Base-by-base conservation (phyloP, 2,888 invertebrate genomes). In the Belgica antarctica region DNA sequence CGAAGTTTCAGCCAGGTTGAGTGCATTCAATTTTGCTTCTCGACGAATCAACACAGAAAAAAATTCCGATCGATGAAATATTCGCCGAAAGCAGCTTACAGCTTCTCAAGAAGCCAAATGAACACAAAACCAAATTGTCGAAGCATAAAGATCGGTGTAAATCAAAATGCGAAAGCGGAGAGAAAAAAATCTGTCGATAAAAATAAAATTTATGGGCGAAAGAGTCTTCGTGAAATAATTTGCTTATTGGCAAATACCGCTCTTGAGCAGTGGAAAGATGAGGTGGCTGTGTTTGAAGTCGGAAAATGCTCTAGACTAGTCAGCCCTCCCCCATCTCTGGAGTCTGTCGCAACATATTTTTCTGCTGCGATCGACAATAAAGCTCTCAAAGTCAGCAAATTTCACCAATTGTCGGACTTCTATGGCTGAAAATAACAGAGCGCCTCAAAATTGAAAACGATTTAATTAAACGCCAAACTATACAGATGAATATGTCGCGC, bases 221-320 rank as follows among this genome's bases (percentile, higher is more conserved):
- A 12, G 15, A 41, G 4, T 41, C 15, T 41, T 41, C 15, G 3
- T 41, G 41, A 41, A 41, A 41, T 41, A 4, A 41, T 41, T 41
- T 41, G 41, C 41, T 41, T 41, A 41, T 41, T 41, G 41, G 41
- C 41, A 41, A 41, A 41, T 41, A 41, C 15, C n/a, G n/a, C 41
- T 41, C 15, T 41, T 31, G 12, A 41, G 15, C 41, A 41, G n/a
- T n/a, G 41, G 7, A 41, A 12, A n/a, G 41, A 12, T 41, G 41
- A 41, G 15, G 41, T 31, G n/a, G n/a, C n/a, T n/a, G n/a, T 31
- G 5, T 31, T 8, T 12, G 34, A 8, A 31, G 34, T 31, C 34
- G 34, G 34, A 31, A 31, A 31, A 8, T 12, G 34, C 12, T n/a
- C n/a, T n/a, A n/a, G n/a, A n/a, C 12, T 31, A 12, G 41, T 12